These are phyloP conservation scores for Caiman crocodilus DNA, from an alignment of 2,797 vertebrate species.

Conservation along the genomic window DNA sequence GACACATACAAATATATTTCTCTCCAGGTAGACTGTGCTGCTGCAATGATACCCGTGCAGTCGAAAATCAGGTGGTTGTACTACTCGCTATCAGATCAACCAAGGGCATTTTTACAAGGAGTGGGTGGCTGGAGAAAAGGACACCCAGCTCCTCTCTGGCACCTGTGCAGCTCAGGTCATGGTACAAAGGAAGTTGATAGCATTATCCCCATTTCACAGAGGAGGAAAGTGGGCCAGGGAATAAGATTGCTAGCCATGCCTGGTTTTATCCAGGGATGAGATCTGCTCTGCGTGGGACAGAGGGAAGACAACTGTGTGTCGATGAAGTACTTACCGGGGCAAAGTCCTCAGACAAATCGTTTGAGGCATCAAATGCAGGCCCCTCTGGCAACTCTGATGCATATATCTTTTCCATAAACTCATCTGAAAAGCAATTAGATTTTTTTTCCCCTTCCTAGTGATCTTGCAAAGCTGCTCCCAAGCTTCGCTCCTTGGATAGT, in stretches of 20 bases:
- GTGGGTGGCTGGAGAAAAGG: not conserved
- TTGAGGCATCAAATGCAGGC: rapidly evolving
- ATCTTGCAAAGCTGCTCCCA: not conserved
- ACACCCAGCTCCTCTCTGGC: rapidly evolving
- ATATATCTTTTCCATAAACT: not conserved
- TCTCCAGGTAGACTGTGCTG: not conserved
- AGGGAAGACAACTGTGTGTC: not conserved
- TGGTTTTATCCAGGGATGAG: not conserved
- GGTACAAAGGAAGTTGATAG: rapidly evolving
- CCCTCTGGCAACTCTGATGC: rapidly evolving
- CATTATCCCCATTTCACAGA: not conserved
- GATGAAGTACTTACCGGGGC: too few relatives aligned
- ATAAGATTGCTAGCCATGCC: rapidly evolving
- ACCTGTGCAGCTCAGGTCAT: not conserved
- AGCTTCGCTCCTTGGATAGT: not conserved
- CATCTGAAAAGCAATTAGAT: not conserved
- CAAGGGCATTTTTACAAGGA: not conserved
- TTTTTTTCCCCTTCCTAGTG: not conserved
- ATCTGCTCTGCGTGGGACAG: rapidly evolving
- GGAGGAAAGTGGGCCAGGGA: not conserved
- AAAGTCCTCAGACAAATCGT: too few relatives aligned
- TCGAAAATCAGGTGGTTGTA: not conserved
- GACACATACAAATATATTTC: not conserved
- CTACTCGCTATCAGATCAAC: not conserved
- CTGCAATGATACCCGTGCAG: not conserved